phyloP scores from a whole-genome alignment of 2,113 vertebrate species.

The Dicerorhinus sumatrensis region DNA sequence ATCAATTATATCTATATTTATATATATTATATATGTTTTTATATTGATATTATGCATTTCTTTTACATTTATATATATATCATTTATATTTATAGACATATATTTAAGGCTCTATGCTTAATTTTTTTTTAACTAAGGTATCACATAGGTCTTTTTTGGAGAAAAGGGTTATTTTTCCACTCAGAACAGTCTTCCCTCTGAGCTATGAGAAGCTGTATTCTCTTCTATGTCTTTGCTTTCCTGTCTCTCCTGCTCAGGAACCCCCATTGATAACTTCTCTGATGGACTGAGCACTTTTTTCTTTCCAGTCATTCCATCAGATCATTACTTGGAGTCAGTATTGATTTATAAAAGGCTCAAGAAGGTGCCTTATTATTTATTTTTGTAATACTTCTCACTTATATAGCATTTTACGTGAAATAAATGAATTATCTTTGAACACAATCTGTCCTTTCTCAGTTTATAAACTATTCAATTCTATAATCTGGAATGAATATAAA shows the following conservation, averaged over 20 bases:
- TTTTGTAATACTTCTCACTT: not conserved
- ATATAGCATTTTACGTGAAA: not conserved
- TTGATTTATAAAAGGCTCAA: constrained; percentile 2
- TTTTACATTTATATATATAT: not conserved
- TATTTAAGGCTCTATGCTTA: not conserved
- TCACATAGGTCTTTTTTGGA: not conserved
- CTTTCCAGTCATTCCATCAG: not conserved
- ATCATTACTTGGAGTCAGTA: not conserved
- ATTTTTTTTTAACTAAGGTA: not conserved
- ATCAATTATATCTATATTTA: not conserved
- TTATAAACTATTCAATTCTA: not conserved
- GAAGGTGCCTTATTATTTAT: not conserved
- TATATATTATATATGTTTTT: not conserved
- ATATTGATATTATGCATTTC: not conserved
- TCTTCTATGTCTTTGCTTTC: not conserved
- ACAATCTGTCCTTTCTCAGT: not conserved
- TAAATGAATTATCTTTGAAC: not conserved
- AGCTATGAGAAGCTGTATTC: not conserved
- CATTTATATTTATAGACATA: too few relatives aligned
- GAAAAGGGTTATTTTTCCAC: not conserved
- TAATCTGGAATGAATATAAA: not conserved
- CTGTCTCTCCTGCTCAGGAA: not conserved
- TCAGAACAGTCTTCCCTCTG: not conserved
- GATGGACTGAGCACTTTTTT: fast-evolving
- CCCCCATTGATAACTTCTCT: not conserved